Base-by-base conservation (phyloP, 2,797 vertebrate species). In the Sphaeramia orbicularis region DNA sequence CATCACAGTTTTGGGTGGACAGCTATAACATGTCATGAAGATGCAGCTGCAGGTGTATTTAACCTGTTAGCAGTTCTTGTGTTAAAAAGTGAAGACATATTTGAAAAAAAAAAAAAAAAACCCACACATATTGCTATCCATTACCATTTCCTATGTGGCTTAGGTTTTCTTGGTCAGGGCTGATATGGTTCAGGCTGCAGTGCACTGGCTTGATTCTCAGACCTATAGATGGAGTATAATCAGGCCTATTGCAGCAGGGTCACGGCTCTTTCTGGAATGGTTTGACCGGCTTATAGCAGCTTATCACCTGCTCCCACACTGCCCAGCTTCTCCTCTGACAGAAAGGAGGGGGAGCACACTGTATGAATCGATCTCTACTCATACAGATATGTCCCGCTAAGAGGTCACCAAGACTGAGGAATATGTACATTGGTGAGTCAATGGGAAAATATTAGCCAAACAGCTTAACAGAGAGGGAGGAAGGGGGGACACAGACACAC, bases 391-490 rank as follows among this genome's bases (percentile, higher is more conserved):
- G 69, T 78, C 80, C 77, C 35, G 44, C 87, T 60, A 79, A 81
- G 83, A 75, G 87, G 84, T 85, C 88, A 81, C 80, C 51, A 48
- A 67, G 63, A 78, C 72, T 75, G 80, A 60, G 60, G 83, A 74
- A 85, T 88, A 83, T 89, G 88, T 89, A 87, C 91, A 88, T 66
- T 83, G 74, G 70, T 48, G 50, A 83, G 89, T 90, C 90, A 86
- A 90, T 89, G 83, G 65, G 76, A 88, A 91, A 92, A 92, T 89
- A 88, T 90, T 91, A 87, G 86, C 75, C 83, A 77, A 89, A 83
- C 83, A 81, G 87, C 83, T 89, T 86, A 89, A 83, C 67, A 74
- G 75, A 79, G 71, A 67, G 62, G 18, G 67, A 62, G 64, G 5
- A 51, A 51, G n/a, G 27, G 38, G 21, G 45, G 44, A 65, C 72